phyloP scores from a whole-genome alignment of 2,888 invertebrate genomes.

The Scaptodrosophila latifasciaeformis region DNA sequence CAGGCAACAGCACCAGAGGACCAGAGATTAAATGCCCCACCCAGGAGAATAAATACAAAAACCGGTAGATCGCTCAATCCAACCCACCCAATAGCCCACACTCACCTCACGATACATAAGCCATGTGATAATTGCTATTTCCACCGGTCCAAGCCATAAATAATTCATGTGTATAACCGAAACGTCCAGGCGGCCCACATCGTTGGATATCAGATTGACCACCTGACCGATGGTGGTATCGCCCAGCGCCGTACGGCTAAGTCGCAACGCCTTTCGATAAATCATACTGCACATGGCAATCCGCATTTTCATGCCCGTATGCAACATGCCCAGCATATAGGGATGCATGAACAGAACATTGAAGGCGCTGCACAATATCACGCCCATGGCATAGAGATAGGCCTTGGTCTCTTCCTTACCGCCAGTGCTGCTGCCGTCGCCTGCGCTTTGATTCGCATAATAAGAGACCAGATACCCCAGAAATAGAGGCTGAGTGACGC shows the following conservation, averaged over 20 bases:
- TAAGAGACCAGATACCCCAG: slow-evolving; percentile 80
- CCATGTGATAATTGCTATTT: slow-evolving; percentile 86
- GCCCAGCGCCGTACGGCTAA: slow-evolving; percentile 84
- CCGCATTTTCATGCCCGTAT: slow-evolving; percentile 81
- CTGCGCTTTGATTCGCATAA: slow-evolving; percentile 73
- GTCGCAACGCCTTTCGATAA: slow-evolving; percentile 80
- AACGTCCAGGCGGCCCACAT: slow-evolving; percentile 82
- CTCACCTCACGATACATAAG: slow-evolving; percentile 82
- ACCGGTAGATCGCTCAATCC: too few species aligned
- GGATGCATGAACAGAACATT: slow-evolving; percentile 90
- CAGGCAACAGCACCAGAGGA: not conserved
- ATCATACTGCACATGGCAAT: slow-evolving; percentile 82
- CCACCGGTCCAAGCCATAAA: slow-evolving; percentile 92
- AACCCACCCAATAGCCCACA: too few species aligned
- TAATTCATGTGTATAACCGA: slow-evolving; percentile 93
- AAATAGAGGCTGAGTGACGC: slow-evolving; percentile 80
- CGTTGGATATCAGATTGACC: slow-evolving; percentile 95
- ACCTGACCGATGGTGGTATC: slow-evolving; percentile 85
- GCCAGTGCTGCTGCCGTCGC: slow-evolving; percentile 38
- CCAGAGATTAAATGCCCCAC: not conserved
- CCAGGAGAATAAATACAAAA: too few species aligned
- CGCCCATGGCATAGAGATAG: slow-evolving; percentile 84
- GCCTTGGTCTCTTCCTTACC: slow-evolving; percentile 76
- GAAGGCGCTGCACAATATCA: slow-evolving; percentile 84
- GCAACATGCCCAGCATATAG: slow-evolving; percentile 85